Evolutionary conservation across 2,797 vertebrate genomes (phyloP).

Genomic region (Bryconaethiops microstoma): DNA sequence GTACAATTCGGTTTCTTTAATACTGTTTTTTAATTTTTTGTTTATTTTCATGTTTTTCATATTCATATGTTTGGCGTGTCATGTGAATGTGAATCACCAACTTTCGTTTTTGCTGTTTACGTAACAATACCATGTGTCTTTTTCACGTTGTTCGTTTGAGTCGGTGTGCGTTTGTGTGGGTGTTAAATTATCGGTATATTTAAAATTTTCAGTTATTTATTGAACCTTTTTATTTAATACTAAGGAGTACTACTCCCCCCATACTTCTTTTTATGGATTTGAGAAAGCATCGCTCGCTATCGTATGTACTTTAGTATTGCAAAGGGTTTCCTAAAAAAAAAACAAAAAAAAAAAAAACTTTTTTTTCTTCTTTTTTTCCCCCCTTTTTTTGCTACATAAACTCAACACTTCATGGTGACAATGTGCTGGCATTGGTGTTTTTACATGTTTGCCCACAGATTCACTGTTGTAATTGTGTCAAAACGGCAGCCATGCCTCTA

Average conservation of each 20-base stretch:
- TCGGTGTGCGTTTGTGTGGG: conserved; percentile 43
- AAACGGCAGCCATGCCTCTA: conserved; percentile 12
- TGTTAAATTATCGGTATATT: conserved; percentile 71
- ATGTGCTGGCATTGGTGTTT: conserved; percentile 24
- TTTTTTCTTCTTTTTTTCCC: neutral
- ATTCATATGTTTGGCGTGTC: conserved; percentile 63
- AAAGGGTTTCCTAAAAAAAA: conserved; percentile 27
- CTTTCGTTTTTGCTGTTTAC: conserved; percentile 62
- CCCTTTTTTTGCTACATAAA: conserved; percentile 22
- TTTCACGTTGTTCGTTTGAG: conserved; percentile 5
- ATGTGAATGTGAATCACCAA: conserved; percentile 76
- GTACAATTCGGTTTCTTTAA: conserved; percentile 53
- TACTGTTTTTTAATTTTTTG: conserved; percentile 49
- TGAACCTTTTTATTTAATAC: conserved; percentile 69
- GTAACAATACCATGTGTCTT: conserved; percentile 21
- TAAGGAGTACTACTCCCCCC: conserved; percentile 82
- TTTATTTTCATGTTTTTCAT: conserved; percentile 13
- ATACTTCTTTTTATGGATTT: conserved; percentile 75
- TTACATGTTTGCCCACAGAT: conserved; percentile 18
- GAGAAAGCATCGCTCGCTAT: conserved; percentile 69
- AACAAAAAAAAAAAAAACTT: conserved; percentile 4
- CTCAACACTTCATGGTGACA: conserved; percentile 21
- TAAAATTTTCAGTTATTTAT: conserved; percentile 74
- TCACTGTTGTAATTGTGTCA: conserved; percentile 33
- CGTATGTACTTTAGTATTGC: conserved; percentile 57